Evolutionary conservation across 1,140 invertebrate genomes (phyloP).

Genomic region (Orchestia grillus): DNA sequence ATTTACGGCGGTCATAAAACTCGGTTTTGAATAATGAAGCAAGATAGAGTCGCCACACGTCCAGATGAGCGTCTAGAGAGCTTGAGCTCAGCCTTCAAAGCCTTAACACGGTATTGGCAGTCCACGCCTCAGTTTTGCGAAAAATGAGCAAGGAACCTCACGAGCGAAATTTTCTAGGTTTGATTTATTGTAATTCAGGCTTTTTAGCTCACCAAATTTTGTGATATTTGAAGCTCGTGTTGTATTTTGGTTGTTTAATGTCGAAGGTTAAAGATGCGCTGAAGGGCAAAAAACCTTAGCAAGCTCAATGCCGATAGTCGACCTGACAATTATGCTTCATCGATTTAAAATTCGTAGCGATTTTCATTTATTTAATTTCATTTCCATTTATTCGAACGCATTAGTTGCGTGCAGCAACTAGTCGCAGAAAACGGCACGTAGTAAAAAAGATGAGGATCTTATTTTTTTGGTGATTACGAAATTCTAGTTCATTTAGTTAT

Average conservation of each 20-base stretch:
- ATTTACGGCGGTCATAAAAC: slow-evolving; percentile 7
- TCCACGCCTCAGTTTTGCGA: not conserved
- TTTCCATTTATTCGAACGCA: too few relatives aligned
- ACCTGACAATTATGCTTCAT: too few relatives aligned
- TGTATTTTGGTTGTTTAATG: not conserved
- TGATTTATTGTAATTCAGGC: not conserved
- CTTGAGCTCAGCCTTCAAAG: not conserved
- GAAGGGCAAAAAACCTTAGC: too few relatives aligned
- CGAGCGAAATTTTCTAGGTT: not conserved
- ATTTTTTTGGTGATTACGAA: too few relatives aligned
- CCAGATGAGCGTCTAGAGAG: not conserved
- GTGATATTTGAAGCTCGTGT: not conserved
- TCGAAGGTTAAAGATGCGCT: too few relatives aligned
- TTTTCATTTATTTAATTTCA: too few relatives aligned
- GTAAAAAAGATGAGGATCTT: too few relatives aligned
- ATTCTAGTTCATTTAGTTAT: too few relatives aligned
- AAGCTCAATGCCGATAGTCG: too few relatives aligned
- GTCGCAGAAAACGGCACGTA: too few relatives aligned
- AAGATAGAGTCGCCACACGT: not conserved
- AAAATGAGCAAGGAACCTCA: not conserved
- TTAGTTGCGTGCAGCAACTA: too few relatives aligned
- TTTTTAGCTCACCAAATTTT: not conserved
- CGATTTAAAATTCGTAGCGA: too few relatives aligned
- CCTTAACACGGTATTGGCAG: not conserved
- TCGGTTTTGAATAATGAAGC: slow-evolving; percentile 24